A percentile compares a stretch with the other conserved stretches of the same genome.
Conservation (phyloP, 2,888 invertebrate species). For the Agriopis marginaria region DNA sequence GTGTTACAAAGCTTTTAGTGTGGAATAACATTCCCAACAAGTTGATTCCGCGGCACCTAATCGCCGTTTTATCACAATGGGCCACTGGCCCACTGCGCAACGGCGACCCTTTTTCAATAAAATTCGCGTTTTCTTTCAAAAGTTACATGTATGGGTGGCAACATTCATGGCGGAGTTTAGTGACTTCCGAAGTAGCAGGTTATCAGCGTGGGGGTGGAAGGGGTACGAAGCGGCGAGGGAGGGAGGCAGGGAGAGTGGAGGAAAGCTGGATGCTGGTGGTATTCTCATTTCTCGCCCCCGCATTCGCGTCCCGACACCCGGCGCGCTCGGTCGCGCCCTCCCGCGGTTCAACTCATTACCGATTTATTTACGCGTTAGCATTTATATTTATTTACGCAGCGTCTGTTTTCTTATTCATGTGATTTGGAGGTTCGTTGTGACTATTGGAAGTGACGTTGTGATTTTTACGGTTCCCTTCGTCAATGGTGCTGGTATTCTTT, state of each 20-base stretch:
- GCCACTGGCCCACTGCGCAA: slow-evolving; percentile 62
- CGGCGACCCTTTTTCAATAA: slow-evolving; percentile 78
- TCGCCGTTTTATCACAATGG: slow-evolving; percentile 72
- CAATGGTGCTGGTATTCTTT: slow-evolving; percentile 35
- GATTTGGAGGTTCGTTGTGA: slow-evolving; percentile 77
- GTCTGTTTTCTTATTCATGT: slow-evolving; percentile 58
- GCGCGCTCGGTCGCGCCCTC: slow-evolving; percentile 69
- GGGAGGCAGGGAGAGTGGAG: slow-evolving; percentile 57
- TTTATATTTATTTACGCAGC: slow-evolving; percentile 66
- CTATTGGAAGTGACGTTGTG: slow-evolving; percentile 72
- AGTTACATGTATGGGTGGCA: slow-evolving; percentile 73
- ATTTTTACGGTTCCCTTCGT: slow-evolving; percentile 67
- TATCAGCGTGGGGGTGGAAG: slow-evolving; percentile 72
- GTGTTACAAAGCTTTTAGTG: slow-evolving; percentile 58
- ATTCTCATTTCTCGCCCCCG: slow-evolving; percentile 71
- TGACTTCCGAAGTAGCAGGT: slow-evolving; percentile 86
- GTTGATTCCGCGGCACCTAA: slow-evolving; percentile 67
- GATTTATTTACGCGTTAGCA: slow-evolving; percentile 66
- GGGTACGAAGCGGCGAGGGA: slow-evolving; percentile 55
- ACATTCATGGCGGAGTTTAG: slow-evolving; percentile 83
- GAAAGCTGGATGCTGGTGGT: slow-evolving; percentile 77
- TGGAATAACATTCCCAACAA: slow-evolving; percentile 51
- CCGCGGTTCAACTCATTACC: slow-evolving; percentile 59
- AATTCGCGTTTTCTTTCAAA: slow-evolving; percentile 81
- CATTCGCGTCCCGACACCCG: slow-evolving; percentile 76